Evolutionary conservation across 2,888 invertebrate species (phyloP), one percentile per base, ranked within the genome.

Genomic region (Mayetiola destructor): DNA sequence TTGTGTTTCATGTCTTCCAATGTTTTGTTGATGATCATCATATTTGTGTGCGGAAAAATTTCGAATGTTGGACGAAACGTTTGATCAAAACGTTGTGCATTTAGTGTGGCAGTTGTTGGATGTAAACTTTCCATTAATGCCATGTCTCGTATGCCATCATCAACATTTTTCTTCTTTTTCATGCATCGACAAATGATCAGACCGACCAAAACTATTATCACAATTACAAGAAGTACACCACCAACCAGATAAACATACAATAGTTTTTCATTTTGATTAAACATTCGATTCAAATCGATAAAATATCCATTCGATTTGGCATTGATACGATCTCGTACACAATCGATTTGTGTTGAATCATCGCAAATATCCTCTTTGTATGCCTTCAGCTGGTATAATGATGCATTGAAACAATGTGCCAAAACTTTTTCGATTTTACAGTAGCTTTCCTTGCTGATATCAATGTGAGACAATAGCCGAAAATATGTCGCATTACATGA

Each of bases 291-390:
- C 20, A 66, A 64, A 3, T 68, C 65, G 12, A 66, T 64, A 59
- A 68, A 72, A 10, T 64, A 32, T 18, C 53, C 53, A 53, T 53
- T 53, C 18, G 32, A n/a, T 20, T 32, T 30, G 1, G 53, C 32
- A 20, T 53, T 53, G n/a, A 53, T 30, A n/a, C 53, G 53, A 59
- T 66, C 66, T 21, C 66, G 65, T 48, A 59, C 59, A 56, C 73
- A 73, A 42, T 64, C 65, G 20, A 27, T 55, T 0, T 63, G 62
- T 1, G 61, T 65, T 8, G 64, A 61, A 1, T 63, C 63, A 40
- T 66, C 67, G 53, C 73, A 73, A 0, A 70, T 67, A 56, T 69
- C 69, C 23, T 67, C 63, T 23, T 64, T 60, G 58, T 68, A 73
- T 35, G 67, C 67, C 4, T 67, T 64, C 5, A 67, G 62, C 59